Conservation (phyloP, 1,140 invertebrate species). For the Euura saliciscinereae region DNA sequence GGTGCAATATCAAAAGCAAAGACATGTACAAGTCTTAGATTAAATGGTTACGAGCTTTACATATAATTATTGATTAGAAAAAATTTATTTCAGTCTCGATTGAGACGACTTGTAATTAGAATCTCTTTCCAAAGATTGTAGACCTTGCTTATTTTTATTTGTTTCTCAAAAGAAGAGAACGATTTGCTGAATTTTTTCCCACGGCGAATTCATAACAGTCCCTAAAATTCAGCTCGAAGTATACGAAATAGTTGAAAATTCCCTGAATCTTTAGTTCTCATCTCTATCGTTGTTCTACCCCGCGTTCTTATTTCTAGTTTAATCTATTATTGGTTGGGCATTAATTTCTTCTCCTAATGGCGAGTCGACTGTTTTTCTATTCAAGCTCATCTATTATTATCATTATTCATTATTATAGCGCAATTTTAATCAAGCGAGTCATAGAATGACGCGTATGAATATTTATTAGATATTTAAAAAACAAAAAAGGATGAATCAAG, state of each 20-base stretch:
- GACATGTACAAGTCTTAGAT: background rate
- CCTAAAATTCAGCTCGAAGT: too few species aligned
- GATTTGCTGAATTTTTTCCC: too few species aligned
- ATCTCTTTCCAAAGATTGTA: background rate
- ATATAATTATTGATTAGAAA: background rate
- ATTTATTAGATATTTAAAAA: conserved; percentile 6
- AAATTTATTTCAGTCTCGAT: background rate
- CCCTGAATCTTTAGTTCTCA: too few species aligned
- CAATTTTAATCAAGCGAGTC: background rate
- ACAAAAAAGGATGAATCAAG: background rate
- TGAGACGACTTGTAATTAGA: background rate
- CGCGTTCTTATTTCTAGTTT: too few species aligned
- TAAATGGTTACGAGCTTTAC: conserved; percentile 4
- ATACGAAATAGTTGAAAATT: too few species aligned
- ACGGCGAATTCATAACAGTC: too few species aligned
- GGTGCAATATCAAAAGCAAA: background rate
- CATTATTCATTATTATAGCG: background rate
- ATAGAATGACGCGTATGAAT: background rate
- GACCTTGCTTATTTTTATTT: background rate
- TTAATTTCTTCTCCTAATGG: too few species aligned
- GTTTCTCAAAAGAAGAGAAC: background rate
- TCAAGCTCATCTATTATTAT: background rate
- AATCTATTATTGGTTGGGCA: too few species aligned
- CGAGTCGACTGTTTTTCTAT: background rate
- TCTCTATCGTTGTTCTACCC: too few species aligned